Evolutionary conservation across 23 tunicate species (phyloP).

Genomic region (Pegea sp.): DNA sequence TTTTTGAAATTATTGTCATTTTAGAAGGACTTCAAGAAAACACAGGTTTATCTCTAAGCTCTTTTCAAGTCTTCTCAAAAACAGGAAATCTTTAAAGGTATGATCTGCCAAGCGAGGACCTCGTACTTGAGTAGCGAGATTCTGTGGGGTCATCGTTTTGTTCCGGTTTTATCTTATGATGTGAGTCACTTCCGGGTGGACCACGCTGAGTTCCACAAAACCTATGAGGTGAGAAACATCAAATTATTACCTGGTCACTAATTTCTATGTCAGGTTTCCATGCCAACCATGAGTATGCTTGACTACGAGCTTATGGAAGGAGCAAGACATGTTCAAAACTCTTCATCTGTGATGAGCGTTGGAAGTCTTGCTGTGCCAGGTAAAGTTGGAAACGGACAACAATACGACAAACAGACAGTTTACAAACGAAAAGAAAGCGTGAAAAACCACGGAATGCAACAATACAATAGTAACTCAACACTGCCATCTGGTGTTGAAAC

Average conservation of each 20-base stretch:
- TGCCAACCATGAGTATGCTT: constrained; percentile 36
- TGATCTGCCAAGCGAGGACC: constrained; percentile 95
- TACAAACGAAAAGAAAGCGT: too few relatives aligned
- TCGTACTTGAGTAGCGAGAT: constrained; percentile 76
- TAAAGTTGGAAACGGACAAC: not conserved
- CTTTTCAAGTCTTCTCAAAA: not conserved
- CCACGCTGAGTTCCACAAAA: constrained; percentile 73
- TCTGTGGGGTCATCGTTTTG: constrained; percentile 85
- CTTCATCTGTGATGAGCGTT: not conserved
- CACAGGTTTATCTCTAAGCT: too few relatives aligned
- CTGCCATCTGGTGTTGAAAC: too few relatives aligned
- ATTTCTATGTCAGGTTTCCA: constrained; percentile 16
- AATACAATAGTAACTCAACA: too few relatives aligned
- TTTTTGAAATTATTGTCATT: constrained; percentile 94
- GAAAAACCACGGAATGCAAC: too few relatives aligned
- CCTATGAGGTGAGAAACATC: constrained; percentile 30
- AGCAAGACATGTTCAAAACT: not conserved
- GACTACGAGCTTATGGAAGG: constrained; percentile 8
- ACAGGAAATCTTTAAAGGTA: constrained; percentile 13
- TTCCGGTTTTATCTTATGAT: constrained; percentile 57
- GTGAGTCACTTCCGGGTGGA: constrained; percentile 74
- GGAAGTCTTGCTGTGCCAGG: not conserved
- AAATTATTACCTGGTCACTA: too few relatives aligned
- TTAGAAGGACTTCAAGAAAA: constrained; percentile 95
- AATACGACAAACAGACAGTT: not conserved